These are phyloP conservation scores for Drosophila quinaria DNA, from an alignment of 2,888 invertebrate species.

Conservation along the genomic window DNA sequence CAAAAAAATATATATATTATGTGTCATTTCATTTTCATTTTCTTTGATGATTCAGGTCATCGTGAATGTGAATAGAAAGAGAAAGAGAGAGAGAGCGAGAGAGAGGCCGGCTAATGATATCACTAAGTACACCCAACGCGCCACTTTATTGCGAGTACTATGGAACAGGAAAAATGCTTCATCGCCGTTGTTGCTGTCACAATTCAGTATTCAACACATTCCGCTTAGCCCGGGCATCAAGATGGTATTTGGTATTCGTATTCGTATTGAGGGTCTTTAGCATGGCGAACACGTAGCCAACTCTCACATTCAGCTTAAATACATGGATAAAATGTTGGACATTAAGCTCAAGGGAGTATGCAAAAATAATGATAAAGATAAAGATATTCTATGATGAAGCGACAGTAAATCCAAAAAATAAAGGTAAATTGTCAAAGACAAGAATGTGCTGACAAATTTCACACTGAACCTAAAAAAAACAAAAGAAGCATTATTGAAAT, in stretches of 20 bases:
- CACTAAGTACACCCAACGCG: conserved; percentile 53
- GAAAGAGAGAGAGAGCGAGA: too few species aligned
- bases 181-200: conserved; percentile 51
- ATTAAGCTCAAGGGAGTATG: conserved; percentile 54
- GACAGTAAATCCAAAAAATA: conserved; percentile 15
- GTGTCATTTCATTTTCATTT: conserved; percentile 19
- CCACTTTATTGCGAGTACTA: conserved; percentile 64
- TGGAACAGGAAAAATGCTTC: conserved; percentile 61
- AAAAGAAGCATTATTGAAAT: conserved; percentile 55
- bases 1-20: not conserved
- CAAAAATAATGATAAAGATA: conserved; percentile 20
- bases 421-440: conserved; percentile 20
- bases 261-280: conserved; percentile 53
- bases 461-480: conserved; percentile 51
- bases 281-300: conserved; percentile 69
- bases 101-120: conserved; percentile 38
- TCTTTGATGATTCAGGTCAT: conserved; percentile 24
- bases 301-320: conserved; percentile 72
- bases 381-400: conserved; percentile 38
- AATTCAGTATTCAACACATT: conserved; percentile 64
- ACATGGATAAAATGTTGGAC: conserved; percentile 75
- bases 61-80: not conserved
- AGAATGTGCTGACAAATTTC: conserved; percentile 54
- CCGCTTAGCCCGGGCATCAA: conserved; percentile 44
- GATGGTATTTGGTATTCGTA: conserved; percentile 35